phyloP scores from a whole-genome alignment of 2,797 vertebrate genomes.

The Sebastes minor region DNA sequence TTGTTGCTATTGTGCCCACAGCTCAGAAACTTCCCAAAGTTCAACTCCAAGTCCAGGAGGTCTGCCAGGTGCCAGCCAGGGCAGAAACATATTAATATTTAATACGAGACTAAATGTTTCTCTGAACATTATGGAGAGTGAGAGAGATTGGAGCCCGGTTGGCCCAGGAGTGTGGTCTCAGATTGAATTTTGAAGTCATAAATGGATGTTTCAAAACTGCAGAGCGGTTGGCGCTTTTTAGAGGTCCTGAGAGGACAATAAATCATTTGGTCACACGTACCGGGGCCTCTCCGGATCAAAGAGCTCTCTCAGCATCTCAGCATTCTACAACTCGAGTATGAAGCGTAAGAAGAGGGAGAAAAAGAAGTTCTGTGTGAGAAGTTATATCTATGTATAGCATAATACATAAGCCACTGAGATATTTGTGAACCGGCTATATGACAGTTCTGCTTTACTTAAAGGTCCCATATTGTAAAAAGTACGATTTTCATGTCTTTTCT shows the following conservation, averaged over 20 bases:
- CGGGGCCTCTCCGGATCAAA: slow-evolving; percentile 39
- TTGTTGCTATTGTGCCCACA: not conserved
- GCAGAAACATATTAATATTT: slow-evolving; percentile 51
- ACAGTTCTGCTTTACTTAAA: not conserved
- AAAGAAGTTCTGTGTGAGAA: slow-evolving; percentile 1
- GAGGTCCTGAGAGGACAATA: slow-evolving; percentile 54
- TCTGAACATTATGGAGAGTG: slow-evolving; percentile 27
- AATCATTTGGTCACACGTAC: slow-evolving; percentile 52
- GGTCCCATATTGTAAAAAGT: too few relatives aligned
- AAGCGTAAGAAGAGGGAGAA: slow-evolving; percentile 7
- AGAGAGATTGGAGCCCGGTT: not conserved
- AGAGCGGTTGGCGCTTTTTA: slow-evolving; percentile 39
- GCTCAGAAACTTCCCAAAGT: slow-evolving; percentile 30
- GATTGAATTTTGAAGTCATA: slow-evolving; percentile 59
- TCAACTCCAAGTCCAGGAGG: slow-evolving; percentile 20
- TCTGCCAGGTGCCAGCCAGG: slow-evolving; percentile 14
- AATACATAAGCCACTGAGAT: not conserved
- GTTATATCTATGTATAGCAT: not conserved
- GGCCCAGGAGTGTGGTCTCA: slow-evolving; percentile 30
- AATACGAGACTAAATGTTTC: slow-evolving; percentile 37
- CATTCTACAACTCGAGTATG: not conserved
- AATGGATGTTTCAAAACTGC: slow-evolving; percentile 58
- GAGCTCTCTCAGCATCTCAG: slow-evolving; percentile 50
- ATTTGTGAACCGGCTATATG: not conserved
- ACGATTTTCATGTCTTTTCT: too few relatives aligned